Evolutionary conservation across 2,797 vertebrate species (phyloP).

Genomic region (Melanotaenia maccullochi): DNA sequence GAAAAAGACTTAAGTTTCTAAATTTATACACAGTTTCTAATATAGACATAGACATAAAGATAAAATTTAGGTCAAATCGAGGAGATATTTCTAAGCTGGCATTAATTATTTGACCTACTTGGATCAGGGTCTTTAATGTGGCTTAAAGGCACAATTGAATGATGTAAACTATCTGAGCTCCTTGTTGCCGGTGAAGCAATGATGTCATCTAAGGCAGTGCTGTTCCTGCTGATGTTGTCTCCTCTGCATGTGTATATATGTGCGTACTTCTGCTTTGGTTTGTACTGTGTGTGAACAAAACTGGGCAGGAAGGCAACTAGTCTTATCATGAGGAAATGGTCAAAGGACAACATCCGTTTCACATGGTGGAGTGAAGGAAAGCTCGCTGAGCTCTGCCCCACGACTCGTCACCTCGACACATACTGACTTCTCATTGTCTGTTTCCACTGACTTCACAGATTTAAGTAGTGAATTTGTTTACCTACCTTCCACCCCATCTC

Average conservation of each 20-base stretch:
- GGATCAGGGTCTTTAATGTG: not conserved
- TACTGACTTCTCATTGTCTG: slow-evolving; percentile 23
- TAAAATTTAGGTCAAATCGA: not conserved
- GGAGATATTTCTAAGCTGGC: not conserved
- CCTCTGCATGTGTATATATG: slow-evolving; percentile 19
- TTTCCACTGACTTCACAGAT: slow-evolving; percentile 17
- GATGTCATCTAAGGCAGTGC: slow-evolving; percentile 64
- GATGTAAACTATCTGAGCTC: slow-evolving; percentile 13
- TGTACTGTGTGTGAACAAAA: slow-evolving; percentile 63
- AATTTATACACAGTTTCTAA: not conserved
- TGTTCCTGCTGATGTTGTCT: slow-evolving; percentile 46
- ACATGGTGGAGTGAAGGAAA: slow-evolving; percentile 50
- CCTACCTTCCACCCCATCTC: not conserved
- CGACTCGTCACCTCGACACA: slow-evolving; percentile 39
- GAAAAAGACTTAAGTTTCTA: not conserved
- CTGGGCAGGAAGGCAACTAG: slow-evolving; percentile 74
- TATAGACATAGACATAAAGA: not conserved
- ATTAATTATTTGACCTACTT: not conserved
- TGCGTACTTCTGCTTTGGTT: slow-evolving; percentile 36
- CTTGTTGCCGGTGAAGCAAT: slow-evolving; percentile 15
- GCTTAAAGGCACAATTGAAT: not conserved
- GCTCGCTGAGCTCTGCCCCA: slow-evolving; percentile 34
- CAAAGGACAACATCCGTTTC: slow-evolving; percentile 81
- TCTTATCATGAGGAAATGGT: slow-evolving; percentile 85
- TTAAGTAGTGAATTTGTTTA: not conserved